Evolutionary conservation across 2,888 invertebrate genomes (phyloP), one percentile per base, ranked within the genome.

Genomic region (Villa cingulata): DNA sequence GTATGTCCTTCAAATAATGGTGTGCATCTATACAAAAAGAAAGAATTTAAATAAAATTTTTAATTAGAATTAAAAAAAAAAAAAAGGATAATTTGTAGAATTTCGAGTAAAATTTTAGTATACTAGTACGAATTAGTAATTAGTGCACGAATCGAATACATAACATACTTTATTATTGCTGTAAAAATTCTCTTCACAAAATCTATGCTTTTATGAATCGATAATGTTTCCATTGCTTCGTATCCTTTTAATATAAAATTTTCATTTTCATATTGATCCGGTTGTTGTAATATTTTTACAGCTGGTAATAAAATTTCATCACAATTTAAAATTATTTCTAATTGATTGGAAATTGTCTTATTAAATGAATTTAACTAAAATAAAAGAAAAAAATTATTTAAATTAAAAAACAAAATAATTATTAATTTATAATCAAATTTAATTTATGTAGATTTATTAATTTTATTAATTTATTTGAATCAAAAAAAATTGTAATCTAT

Each of bases 121-220:
- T n/a, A n/a, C n/a, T n/a, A n/a, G n/a, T n/a, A n/a, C n/a, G n/a
- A n/a, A n/a, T n/a, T n/a, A n/a, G n/a, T n/a, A n/a, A n/a, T n/a
- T n/a, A n/a, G n/a, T n/a, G n/a, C n/a, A n/a, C n/a, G n/a, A n/a
- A n/a, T n/a, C 4, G 27, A 38, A 19, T 18, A 7, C 10, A 46
- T 37, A n/a, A 3, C 41, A 27, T 46, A 52, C 52, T 48, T 51
- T 15, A 46, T 34, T 32, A 68, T 54, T 2, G 59, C 50, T 12
- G 56, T 45, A 17, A 62, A 58, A 1, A 67, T 52, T 17, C 53
- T 51, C 19, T 57, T 54, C 3, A 62, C 27, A 5, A 68, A 40
- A 1, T 54, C 47, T 23, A 57, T 45, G 51, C 62, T 68, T 46
- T 60, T 58, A 40, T 65, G 54, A 37, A 60, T 58, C 16, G 57